These are phyloP conservation scores for Antrozous pallidus DNA, from an alignment of 2,797 vertebrate genomes.

Conservation along the genomic window DNA sequence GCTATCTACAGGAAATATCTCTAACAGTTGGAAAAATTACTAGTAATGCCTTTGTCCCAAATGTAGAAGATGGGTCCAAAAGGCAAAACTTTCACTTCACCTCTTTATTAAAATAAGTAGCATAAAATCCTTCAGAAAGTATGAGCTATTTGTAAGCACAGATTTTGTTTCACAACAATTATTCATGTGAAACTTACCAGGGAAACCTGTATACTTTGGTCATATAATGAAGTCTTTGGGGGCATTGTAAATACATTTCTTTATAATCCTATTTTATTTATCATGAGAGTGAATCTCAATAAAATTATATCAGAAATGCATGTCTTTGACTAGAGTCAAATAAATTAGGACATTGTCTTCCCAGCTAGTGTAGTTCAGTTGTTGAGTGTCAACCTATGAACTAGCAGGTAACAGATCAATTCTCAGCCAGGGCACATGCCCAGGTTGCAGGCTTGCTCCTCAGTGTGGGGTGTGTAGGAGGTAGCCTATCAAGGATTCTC, in stretches of 20 bases:
- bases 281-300: not conserved
- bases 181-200: not conserved
- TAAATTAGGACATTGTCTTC: not conserved
- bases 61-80: not conserved
- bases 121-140: not conserved
- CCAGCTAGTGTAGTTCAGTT: too few species aligned
- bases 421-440: too few species aligned
- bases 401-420: too few species aligned
- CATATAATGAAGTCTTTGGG: not conserved
- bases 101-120: not conserved
- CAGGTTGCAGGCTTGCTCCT: too few species aligned
- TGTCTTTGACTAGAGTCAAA: not conserved
- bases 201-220: not conserved
- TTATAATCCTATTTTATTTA: not conserved
- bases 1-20: not conserved
- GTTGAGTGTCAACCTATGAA: too few species aligned
- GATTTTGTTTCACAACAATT: not conserved
- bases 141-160: not conserved
- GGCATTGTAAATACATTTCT: not conserved
- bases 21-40: not conserved
- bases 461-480: too few species aligned
- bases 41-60: not conserved
- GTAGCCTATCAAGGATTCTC: too few species aligned
- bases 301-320: not conserved
- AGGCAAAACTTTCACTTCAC: not conserved